Evolutionary conservation across 1,140 invertebrate genomes (phyloP).

Genomic region (Lepidurus apus): DNA sequence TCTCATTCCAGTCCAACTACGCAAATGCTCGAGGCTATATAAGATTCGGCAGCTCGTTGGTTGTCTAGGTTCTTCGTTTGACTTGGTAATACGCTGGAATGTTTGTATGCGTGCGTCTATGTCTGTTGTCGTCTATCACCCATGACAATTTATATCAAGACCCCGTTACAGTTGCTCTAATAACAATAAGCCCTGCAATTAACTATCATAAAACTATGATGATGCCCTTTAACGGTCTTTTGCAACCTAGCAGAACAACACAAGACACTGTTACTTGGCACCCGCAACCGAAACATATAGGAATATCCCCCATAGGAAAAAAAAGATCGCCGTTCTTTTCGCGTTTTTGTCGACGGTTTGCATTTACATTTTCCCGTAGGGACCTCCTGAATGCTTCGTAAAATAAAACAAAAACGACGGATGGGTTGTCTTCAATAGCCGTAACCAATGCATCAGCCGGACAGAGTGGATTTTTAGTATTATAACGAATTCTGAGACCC

Average conservation of each 20-base stretch:
- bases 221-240: background rate
- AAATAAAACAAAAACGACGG: too few species aligned
- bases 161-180: slow-evolving; percentile 2
- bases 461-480: too few species aligned
- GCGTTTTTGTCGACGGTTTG: background rate
- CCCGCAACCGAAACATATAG: background rate
- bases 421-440: too few species aligned
- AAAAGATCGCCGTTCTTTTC: background rate
- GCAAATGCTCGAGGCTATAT: background rate
- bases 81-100: too few species aligned
- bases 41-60: background rate
- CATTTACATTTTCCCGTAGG: background rate
- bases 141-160: background rate
- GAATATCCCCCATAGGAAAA: background rate
- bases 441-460: too few species aligned
- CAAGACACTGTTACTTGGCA: background rate
- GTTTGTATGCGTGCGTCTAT: too few species aligned
- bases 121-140: background rate
- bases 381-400: background rate
- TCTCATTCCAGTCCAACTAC: background rate
- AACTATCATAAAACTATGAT: slow-evolving; percentile 7
- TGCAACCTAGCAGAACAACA: background rate
- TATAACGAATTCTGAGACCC: too few species aligned
- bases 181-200: slow-evolving; percentile 1
- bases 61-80: too few species aligned